Evolutionary conservation across 1,140 invertebrate genomes (phyloP), one percentile per base, ranked within the genome.

Genomic region (Drosophila micromelanica): DNA sequence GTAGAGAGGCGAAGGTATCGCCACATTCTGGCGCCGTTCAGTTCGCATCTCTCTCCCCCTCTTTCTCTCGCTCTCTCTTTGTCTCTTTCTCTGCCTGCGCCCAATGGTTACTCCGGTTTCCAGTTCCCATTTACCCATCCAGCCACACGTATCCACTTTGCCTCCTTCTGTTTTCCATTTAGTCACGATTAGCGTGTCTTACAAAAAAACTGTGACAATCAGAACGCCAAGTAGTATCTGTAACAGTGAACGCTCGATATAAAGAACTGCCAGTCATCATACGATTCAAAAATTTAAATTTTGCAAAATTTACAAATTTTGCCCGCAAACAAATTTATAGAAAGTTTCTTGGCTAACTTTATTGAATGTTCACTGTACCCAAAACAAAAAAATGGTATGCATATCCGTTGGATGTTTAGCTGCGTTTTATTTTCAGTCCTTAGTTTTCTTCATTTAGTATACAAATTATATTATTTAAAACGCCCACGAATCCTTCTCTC

Each of bases 1-100:
- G 23, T 78, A 72, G 42, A 35, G 46, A 63, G 68, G 49, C 78
- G 74, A 73, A 49, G 43, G 12, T 35, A 20, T 30, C 43, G 57
- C 57, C 57, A 35, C 15, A 45, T 43, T 64, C 27, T 20, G 20
- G 42, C 42, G 62, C 11, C 52, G 13, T n/a, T 56, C 38, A n/a
- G 32, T 45, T 32, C 49, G 52, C 30, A 67, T 37, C 15, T 35
- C 32, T 32, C 30, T 32, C 7, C 7, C 30, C 7, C 30, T 32
- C 30, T 32, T 6, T 7, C 30, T 7, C 30, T 32, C 30, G 6
- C 30, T 32, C 0, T 35, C 6, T 64, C 37, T 62, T 20, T 42
- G 32, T 32, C n/a, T 35, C 42, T 62, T 17, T 1, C 38, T 46
- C 49, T 68, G 49, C 51, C 42, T 70, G 65, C 57, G 13, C 46